Conservation (phyloP, 64 coral and sea anemone species). For the Platygyra sinensis region DNA sequence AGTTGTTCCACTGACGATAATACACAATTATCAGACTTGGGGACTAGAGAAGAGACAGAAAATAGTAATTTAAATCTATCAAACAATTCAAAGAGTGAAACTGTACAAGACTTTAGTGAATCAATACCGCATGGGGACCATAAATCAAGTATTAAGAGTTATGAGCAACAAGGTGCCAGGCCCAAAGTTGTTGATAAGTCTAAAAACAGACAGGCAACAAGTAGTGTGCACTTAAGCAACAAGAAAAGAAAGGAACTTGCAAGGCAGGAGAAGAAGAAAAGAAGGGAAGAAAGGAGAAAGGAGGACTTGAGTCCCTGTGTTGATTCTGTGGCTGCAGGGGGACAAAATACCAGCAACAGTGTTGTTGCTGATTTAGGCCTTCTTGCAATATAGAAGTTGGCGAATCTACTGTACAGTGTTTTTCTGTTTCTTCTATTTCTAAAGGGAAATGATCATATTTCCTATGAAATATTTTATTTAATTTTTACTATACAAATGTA, state of each 20-base stretch:
- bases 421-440: too few relatives aligned
- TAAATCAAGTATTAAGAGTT: background rate
- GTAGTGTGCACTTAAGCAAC: slow-evolving; percentile 63
- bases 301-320: slow-evolving; percentile 10
- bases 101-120: slow-evolving; percentile 26
- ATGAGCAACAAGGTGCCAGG: slow-evolving; percentile 63
- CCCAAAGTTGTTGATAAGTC: slow-evolving; percentile 52
- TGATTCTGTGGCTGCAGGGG: background rate
- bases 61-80: background rate
- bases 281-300: slow-evolving; percentile 71
- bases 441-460: too few relatives aligned
- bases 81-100: too few relatives aligned
- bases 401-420: background rate
- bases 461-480: too few relatives aligned
- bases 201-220: slow-evolving; percentile 13
- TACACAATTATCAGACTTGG: slow-evolving; percentile 6
- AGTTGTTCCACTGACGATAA: background rate
- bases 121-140: background rate
- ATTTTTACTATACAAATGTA: too few relatives aligned
- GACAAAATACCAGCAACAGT: background rate
- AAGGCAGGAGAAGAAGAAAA: slow-evolving; percentile 91
- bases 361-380: slow-evolving; percentile 71
- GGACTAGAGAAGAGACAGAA: background rate
- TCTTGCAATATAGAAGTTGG: slow-evolving; percentile 51
- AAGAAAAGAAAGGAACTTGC: slow-evolving; percentile 95